Conservation (phyloP, 2,888 invertebrate genomes). For the Sarcophaga caerulescens region DNA sequence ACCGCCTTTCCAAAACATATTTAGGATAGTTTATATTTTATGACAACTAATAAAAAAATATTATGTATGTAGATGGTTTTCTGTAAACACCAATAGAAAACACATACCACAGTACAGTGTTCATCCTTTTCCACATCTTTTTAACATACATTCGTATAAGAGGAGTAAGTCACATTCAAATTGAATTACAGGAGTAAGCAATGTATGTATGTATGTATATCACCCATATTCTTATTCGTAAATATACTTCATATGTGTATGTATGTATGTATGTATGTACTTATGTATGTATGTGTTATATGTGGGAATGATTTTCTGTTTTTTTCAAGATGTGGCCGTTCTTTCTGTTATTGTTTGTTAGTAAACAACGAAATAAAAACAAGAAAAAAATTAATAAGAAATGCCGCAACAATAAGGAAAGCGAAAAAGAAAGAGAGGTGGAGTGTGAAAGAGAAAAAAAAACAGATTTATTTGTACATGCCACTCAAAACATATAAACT, state of each 20-base stretch:
- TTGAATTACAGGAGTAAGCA: neutral
- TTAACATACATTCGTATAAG: neutral
- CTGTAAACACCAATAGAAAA: slow-evolving; percentile 50
- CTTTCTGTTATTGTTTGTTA: slow-evolving; percentile 3
- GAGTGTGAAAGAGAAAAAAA: neutral
- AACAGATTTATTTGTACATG: neutral
- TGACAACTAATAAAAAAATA: slow-evolving; percentile 49
- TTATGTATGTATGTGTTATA: neutral
- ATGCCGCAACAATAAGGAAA: neutral
- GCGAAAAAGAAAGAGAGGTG: neutral
- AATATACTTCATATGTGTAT: neutral
- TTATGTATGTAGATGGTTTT: slow-evolving; percentile 9
- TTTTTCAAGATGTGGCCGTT: neutral
- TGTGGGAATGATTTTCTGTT: neutral
- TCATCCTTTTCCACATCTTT: neutral
- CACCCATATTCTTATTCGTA: neutral
- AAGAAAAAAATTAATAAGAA: neutral
- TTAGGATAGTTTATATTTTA: slow-evolving; percentile 25
- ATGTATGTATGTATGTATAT: neutral
- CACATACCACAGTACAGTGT: slow-evolving; percentile 21
- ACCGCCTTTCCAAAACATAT: slow-evolving; percentile 24
- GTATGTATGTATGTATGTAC: neutral
- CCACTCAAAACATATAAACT: too few species aligned
- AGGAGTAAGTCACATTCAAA: slow-evolving; percentile 18
- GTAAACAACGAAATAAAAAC: neutral